Base-by-base conservation (phyloP, 1,140 invertebrate species). In the Anthonomus grandis region DNA sequence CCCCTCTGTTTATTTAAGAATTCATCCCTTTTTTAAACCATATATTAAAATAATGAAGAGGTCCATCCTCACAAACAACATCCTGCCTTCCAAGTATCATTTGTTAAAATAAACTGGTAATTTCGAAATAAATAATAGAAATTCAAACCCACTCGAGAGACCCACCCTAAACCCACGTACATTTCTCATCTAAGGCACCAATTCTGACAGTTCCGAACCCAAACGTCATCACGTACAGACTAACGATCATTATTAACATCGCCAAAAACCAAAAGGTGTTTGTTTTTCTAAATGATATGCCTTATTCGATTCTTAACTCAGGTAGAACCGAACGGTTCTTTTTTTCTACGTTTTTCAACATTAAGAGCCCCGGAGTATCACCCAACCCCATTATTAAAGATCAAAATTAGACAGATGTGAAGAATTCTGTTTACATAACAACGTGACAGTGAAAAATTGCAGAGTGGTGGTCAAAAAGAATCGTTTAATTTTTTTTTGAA, bases 371-470 rank as follows among this genome's bases (percentile, higher is more conserved):
- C n/a, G n/a, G 18, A 17, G 21, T 50, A 50, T 21, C 34, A 38
- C 24, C 12, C 21, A 27, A 39, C 37, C 36, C 49, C 38, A 52
- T 52, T 42, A 52, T 52, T 52, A 52, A 18, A 38, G 22, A 31
- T 45, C 39, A 31, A 45, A 53, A 53, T 53, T 53, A 45, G 51
- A 53, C 51, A 53, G 51, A 53, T 53, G 51, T 45, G 51, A 53
- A 19, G 51, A 45, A 53, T 53, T 53, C 19, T 53, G 51, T 53
- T 53, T 53, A 53, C 51, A 53, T 53, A 53, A 53, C 51, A 36
- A 53, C 17, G 36, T 53, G 51, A 53, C 51, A 44, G 39, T 44
- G 51, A 53, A 27, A 36, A 53, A 53, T 53, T 53, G 51, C 17
- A 4, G 51, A 38, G 34, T 48, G n/a, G 31, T 34, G 18, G 13